Evolutionary conservation across 92 coral and sea anemone species (phyloP), one percentile per base, ranked within the genome.

Genomic region (Porites cylindrica): DNA sequence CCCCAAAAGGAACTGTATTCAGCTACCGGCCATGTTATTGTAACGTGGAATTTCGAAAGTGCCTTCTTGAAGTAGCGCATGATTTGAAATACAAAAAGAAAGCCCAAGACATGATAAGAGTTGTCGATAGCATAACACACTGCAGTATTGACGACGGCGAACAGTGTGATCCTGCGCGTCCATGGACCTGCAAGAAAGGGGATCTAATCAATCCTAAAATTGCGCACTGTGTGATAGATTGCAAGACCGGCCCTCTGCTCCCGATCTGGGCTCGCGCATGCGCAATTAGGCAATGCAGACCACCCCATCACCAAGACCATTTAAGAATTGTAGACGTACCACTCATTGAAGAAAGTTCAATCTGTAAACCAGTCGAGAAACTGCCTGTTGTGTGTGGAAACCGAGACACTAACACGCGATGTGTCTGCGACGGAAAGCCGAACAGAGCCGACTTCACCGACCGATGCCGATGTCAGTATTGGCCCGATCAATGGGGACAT

Each of bases 231-330:
- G 89, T 78, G 54, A 88, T 97, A 12, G 98, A 97, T 85, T 97
- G 99, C 74, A 89, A 86, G 78, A 93, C 99, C 0, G 99, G 99
- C 10, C 99, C 99, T 0, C 77, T 97, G 68, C 91, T 97, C 2
- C 99, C 99, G 1, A 92, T 97, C 70, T 96, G 98, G 89, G 94
- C 94, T 5, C 98, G 99, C 70, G 96, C 98, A 89, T 97, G 99
- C 89, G 88, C 97, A 19, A 89, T 86, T 23, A 85, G 99, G 14
- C 99, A 97, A 72, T 97, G 99, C 81, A 95, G 88, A 51, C 95
- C 95, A 67, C 96, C 99, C 54, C 82, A 92, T 79, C 94, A 93
- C 54, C 88, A 64, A 47, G 81, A 89, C 3, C 83, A 87, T 74
- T 86, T 87, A 19, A 94, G 98, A 56, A 90, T 93, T 63, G 91